Percentiles rank a stretch among this genome's conserved stretches.
phyloP scores from a whole-genome alignment of 2,113 vertebrate species.

The Lagopus leucura region DNA sequence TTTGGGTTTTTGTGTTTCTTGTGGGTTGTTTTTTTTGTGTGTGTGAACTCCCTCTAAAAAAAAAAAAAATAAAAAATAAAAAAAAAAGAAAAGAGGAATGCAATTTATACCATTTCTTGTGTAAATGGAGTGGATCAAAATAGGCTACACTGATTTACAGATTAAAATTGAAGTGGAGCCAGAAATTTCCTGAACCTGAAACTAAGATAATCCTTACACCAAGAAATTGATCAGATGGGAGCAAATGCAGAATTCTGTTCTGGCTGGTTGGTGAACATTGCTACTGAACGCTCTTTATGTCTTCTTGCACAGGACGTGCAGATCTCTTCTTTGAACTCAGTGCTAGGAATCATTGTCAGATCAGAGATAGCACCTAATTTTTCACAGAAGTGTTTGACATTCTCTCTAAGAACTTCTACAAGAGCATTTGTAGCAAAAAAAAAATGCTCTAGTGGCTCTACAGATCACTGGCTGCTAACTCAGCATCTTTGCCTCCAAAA shows the following conservation, averaged over 20 bases:
- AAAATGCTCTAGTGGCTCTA: not conserved
- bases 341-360: not conserved
- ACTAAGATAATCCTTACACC: not conserved
- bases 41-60: not conserved
- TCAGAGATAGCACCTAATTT: not conserved
- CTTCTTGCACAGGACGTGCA: not conserved
- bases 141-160: not conserved
- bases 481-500: not conserved
- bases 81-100: not conserved
- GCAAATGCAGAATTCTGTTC: not conserved
- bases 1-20: too few species aligned
- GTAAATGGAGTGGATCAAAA: not conserved
- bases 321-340: not conserved
- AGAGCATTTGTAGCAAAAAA: not conserved
- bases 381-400: not conserved
- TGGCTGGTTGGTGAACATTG: not conserved
- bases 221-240: not conserved
- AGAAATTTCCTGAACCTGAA: not conserved
- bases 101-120: not conserved
- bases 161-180: not conserved
- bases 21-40: not conserved
- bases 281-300: accelerated
- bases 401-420: not conserved
- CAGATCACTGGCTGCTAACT: not conserved
- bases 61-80: not conserved